Conservation (phyloP, 2,888 invertebrate species). For the Merodon equestris region DNA sequence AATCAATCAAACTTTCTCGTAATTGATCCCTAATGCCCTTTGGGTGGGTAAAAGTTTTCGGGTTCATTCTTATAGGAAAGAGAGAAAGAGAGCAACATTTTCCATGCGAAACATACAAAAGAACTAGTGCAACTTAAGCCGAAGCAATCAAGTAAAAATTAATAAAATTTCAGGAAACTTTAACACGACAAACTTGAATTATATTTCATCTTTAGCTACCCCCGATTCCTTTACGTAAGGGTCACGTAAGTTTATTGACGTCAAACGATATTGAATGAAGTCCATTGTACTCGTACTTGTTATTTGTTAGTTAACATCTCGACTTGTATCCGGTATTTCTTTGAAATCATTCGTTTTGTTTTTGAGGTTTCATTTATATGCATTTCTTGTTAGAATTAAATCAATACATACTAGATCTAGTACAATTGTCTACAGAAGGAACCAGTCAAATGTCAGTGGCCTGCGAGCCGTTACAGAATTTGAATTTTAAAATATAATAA, state of each 20-base stretch:
- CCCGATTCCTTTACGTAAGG: slow-evolving; percentile 18
- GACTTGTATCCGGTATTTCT: too few relatives aligned
- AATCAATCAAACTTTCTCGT: slow-evolving; percentile 70
- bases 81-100: neutral
- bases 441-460: too few relatives aligned
- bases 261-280: slow-evolving; percentile 3
- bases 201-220: slow-evolving; percentile 7
- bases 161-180: slow-evolving; percentile 18
- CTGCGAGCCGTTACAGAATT: too few relatives aligned
- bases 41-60: slow-evolving; percentile 40
- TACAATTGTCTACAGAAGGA: too few relatives aligned
- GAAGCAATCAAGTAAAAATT: slow-evolving; percentile 38
- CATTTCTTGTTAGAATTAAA: too few relatives aligned
- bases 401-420: too few relatives aligned
- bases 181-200: slow-evolving; percentile 1
- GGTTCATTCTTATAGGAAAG: slow-evolving; percentile 10
- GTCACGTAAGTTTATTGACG: slow-evolving; percentile 40
- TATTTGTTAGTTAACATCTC: neutral
- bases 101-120: too few relatives aligned
- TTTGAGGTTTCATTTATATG: too few relatives aligned
- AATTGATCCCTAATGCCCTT: slow-evolving; percentile 69
- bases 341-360: too few relatives aligned
- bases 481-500: too few relatives aligned
- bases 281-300: slow-evolving; percentile 7
- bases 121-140: neutral